These are phyloP conservation scores for Anagrus nilaparvatae DNA, from an alignment of 1,140 invertebrate genomes.

Conservation along the genomic window DNA sequence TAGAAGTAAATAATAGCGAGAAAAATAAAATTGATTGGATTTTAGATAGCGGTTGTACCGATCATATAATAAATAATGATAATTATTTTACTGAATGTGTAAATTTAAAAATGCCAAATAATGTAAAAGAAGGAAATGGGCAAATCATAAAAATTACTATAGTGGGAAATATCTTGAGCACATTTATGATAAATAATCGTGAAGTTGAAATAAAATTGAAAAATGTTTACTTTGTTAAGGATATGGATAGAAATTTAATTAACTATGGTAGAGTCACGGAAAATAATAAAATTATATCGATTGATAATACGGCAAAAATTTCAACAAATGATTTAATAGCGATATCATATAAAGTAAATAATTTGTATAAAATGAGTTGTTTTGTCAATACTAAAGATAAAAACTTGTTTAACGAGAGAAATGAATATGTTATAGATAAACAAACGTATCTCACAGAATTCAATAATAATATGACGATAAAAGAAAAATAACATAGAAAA, in stretches of 20 bases:
- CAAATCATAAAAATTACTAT: no score
- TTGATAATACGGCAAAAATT: slow-evolving; percentile 13
- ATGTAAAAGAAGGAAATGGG: no score
- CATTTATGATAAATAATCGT: slow-evolving; percentile 9
- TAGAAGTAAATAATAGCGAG: no score
- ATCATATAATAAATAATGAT: no score
- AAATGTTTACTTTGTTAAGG: slow-evolving; percentile 16
- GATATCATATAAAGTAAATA: slow-evolving; percentile 6
- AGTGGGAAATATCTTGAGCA: background rate
- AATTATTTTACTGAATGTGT: no score
- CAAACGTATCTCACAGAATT: slow-evolving; percentile 14
- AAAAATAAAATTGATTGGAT: no score
- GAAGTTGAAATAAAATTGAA: slow-evolving; percentile 11
- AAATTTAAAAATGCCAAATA: no score
- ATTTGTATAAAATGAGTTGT: slow-evolving; percentile 10
- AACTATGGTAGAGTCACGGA: slow-evolving; percentile 16
- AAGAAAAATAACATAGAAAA: no score
- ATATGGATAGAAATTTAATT: slow-evolving; percentile 18
- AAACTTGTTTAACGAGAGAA: slow-evolving; percentile 11
- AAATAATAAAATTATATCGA: slow-evolving; percentile 15
- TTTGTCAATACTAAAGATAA: slow-evolving; percentile 17
- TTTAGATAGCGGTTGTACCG: no score
- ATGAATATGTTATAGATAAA: slow-evolving; percentile 16
- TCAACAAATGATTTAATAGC: slow-evolving; percentile 14
- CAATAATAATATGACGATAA: background rate